Evolutionary conservation across 2,113 vertebrate genomes (phyloP), one percentile per base, ranked within the genome.

Genomic region (Albula goreensis): DNA sequence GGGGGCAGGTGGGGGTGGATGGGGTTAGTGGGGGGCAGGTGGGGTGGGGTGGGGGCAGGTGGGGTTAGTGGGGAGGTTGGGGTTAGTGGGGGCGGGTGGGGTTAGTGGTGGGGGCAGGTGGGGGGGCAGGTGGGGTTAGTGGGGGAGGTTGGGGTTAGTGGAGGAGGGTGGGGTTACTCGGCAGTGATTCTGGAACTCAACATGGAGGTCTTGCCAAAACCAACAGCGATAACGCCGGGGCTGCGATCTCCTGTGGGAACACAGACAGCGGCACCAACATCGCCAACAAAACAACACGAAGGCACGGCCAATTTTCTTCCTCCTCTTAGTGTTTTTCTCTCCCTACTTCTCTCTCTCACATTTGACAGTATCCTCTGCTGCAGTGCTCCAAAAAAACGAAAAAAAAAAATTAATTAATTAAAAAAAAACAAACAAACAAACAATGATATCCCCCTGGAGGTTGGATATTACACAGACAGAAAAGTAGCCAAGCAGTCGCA

Each of bases 1-100:
- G 60, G 17, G 51, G 8, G 66, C n/a, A 22, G 17, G 5, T 19
- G n/a, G n/a, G n/a, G n/a, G n/a, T n/a, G n/a, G n/a, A n/a, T 11
- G 66, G 66, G 85, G 83, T 52, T 87, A 81, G 25, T 78, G 90
- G 89, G 83, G 87, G 50, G n/a, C n/a, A n/a, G n/a, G n/a, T n/a
- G 52, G 31, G 9, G 31, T 74, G 82, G n/a, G 53, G 80, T 6
- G n/a, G n/a, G n/a, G n/a, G n/a, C n/a, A n/a, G n/a, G 31, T 11
- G 25, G 11, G 11, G 83, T 41, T 17, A 7, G 63, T 56, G 17
- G 51, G 8, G 66, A 22, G 17, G 5, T 19, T 11, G 66, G 66
- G 85, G 83, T 52, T 87, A 81, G 25, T 78, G 90, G 89, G 83
- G 87, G 50, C 53, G 31, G 9, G 31, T 74, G 82, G n/a, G 53